Base-by-base conservation (phyloP, 2,113 vertebrate genomes). In the Lycocorax pyrrhopterus region DNA sequence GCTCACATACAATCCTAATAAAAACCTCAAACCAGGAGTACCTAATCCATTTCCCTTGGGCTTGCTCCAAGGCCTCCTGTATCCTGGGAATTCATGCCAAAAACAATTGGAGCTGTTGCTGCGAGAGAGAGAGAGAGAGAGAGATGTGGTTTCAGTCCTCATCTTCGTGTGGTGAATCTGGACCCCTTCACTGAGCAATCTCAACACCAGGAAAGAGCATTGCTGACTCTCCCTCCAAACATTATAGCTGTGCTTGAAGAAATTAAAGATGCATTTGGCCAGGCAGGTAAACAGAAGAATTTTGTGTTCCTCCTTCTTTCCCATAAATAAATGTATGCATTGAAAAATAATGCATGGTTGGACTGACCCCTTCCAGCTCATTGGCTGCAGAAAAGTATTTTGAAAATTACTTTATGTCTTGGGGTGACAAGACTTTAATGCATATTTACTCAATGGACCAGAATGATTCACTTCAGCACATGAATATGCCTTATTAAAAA, bases 361-460 rank as follows among this genome's bases (percentile, higher is more conserved):
- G 83, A 95, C 95, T 93, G 94, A 97, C 92, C 88, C 82, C 92
- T 98, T 97, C 92, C 95, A 97, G 93, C 33, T 94, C 96, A 97
- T 60, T 97, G 89, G 95, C 89, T 97, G 53, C 44, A 94, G 47
- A 63, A 97, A 95, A 97, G 87, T 95, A 94, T 96, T 97, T 95
- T 71, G 72, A 94, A 97, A 97, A 98, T 97, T 93, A 95, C 96
- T 97, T 39, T 39, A 39, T 39, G 39, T 39, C 39, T 39, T 39
- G 39, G 39, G 39, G 39, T 39, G 39, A 39, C 39, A 39, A 39
- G 39, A 39, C 39, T 39, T 95, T 94, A 97, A 97, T 96, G 96
- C 59, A 32, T 97, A 95, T 97, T 97, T 97, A 97, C 95, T 93
- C 96, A 98, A 89, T 96, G 96, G 95, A 94, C 95, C 74, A 73